phyloP scores from a whole-genome alignment of 2,888 invertebrate genomes.

The Eugnorisma glareosa region DNA sequence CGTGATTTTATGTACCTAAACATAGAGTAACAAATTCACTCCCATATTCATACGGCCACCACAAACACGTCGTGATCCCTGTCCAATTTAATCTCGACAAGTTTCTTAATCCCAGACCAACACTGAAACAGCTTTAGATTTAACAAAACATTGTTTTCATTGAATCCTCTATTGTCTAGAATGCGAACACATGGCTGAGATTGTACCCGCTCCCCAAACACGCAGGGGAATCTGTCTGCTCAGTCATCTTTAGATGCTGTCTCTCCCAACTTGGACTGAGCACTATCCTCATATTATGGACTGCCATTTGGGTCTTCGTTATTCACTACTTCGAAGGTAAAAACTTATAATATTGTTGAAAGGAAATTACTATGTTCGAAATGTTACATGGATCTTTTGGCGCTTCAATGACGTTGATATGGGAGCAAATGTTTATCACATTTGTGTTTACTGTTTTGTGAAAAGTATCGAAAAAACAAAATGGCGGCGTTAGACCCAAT shows the following conservation, averaged over 20 bases:
- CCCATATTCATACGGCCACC: not conserved
- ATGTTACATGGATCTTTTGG: not conserved
- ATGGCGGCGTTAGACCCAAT: not conserved
- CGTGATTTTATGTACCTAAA: not conserved
- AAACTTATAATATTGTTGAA: not conserved
- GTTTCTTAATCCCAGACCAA: constrained; percentile 11
- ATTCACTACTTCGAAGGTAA: constrained; percentile 93
- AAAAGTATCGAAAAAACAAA: not conserved
- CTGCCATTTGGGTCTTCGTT: constrained; percentile 91
- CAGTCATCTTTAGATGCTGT: constrained; percentile 87
- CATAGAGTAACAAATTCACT: not conserved
- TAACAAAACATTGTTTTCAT: constrained; percentile 45
- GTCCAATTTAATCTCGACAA: constrained; percentile 13
- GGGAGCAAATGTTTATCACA: not conserved
- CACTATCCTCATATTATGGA: constrained; percentile 91
- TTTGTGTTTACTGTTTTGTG: not conserved
- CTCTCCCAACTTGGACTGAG: constrained; percentile 91
- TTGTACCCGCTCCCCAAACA: constrained; percentile 88
- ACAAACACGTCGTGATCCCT: not conserved
- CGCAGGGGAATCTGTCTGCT: constrained; percentile 80
- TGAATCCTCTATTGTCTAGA: constrained; percentile 38
- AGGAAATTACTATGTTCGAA: not conserved
- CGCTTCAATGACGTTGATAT: not conserved
- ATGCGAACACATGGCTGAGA: constrained; percentile 82
- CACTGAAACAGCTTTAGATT: constrained; percentile 19